Conservation (phyloP, 1,140 invertebrate species). For the Chrysomallon squamiferum region DNA sequence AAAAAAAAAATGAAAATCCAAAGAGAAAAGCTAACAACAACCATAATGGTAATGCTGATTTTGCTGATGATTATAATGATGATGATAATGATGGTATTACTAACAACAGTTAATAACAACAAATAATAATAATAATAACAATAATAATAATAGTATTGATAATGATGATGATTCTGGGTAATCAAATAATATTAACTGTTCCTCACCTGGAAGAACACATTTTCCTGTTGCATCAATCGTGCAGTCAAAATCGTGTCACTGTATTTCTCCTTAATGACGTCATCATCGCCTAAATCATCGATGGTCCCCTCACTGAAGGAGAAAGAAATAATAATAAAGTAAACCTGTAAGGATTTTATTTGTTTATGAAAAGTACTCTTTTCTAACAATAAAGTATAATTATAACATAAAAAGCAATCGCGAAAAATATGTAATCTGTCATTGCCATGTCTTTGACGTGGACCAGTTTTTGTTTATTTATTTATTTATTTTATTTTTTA, state of each 20-base stretch:
- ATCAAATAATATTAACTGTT: no score
- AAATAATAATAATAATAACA: not conserved
- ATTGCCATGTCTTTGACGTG: not conserved
- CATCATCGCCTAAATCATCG: slow-evolving; percentile 32
- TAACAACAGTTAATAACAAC: not conserved
- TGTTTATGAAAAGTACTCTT: not conserved
- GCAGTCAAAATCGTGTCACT: slow-evolving; percentile 13
- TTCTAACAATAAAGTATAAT: not conserved
- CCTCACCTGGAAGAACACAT: slow-evolving; percentile 66
- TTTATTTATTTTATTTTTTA: no score
- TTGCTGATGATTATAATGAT: not conserved
- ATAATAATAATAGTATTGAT: no score
- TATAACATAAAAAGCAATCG: not conserved
- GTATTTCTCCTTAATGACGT: slow-evolving; percentile 25
- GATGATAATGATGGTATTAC: not conserved
- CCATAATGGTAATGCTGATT: not conserved
- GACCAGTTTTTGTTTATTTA: not conserved
- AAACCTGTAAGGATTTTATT: not conserved
- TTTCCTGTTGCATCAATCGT: slow-evolving; percentile 64
- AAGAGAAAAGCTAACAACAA: not conserved
- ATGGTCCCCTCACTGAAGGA: slow-evolving; percentile 38
- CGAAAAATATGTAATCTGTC: not conserved
- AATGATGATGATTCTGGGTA: no score
- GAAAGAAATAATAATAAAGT: not conserved
- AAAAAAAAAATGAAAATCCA: not conserved